Evolutionary conservation across 1,140 invertebrate species (phyloP), one percentile per base, ranked within the genome.

Genomic region (Cotesia vestalis): DNA sequence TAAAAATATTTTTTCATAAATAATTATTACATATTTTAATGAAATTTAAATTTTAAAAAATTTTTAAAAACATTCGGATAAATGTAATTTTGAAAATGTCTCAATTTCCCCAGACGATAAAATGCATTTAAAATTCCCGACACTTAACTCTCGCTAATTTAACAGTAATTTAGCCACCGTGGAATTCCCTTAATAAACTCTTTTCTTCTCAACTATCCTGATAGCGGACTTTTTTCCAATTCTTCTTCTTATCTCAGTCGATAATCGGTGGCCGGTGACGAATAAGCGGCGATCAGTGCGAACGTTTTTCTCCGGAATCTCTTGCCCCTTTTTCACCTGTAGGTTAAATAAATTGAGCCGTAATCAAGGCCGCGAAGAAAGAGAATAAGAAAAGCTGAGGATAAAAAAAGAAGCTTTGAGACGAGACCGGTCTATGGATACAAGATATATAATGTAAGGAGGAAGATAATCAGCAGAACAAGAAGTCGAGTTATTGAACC

Each of bases 291-390:
- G 34, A 52, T 46, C 38, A 53, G 52, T 14, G 57, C 12, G 27
- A 34, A 66, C 27, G 63, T 40, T 72, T 72, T 64, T 63, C 66
- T 55, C 0, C 2, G 6, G 40, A 11, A 66, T 35, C 61, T 59
- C 14, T 20, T 55, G 77, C 71, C 73, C 77, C 74, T 76, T 77
- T 76, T 73, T 76, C 62, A 72, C 73, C 59, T 27, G 67, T 71
- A 73, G 57, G 17, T 59, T 27, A 62, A 62, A 52, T 55, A 35
- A 80, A 80, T 80, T 78, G 77, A 80, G 74, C 77, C 74, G 73
- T 79, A 79, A 79, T 75, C 77, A 80, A 79, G 76, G 78, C 27
- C 27, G 27, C 27, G 27, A 77, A 66, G 57, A 63, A 66, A 71
- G 75, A 61, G 75, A 69, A 69, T 46, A 68, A 75, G 46, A 27